Base-by-base conservation (phyloP, 2,888 invertebrate genomes). In the Ethmia dodecea region DNA sequence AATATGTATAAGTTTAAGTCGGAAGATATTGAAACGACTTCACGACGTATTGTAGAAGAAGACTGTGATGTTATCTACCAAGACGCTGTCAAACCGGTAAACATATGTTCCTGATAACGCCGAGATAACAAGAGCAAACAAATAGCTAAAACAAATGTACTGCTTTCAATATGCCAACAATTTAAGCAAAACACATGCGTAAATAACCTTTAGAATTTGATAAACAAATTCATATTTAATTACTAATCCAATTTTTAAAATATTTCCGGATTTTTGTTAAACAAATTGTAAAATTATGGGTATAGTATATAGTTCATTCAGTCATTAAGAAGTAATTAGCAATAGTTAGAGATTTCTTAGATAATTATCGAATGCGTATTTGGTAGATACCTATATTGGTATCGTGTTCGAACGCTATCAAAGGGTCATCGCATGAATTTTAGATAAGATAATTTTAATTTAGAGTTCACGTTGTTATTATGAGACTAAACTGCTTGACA, bases 41-140 rank as follows among this genome's bases (percentile, higher is more conserved):
- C n/a, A n/a, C n/a, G n/a, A n/a, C n/a, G n/a, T n/a, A n/a, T n/a
- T n/a, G n/a, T n/a, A n/a, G 22, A 22, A 22, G 22, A 22, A 22
- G n/a, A 22, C n/a, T 9, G n/a, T 22, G n/a, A n/a, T n/a, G 57
- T 69, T 77, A 75, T 77, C 75, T 55, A 29, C 30, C 41, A 58
- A 76, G 72, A 76, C 71, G 54, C 63, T 74, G 76, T 67, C 75
- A 78, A 75, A 72, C 61, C 45, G 55, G 62, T 59, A 64, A 66
- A 72, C 68, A 50, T 37, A 40, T 24, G 11, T 13, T 10, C 27
- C 25, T 42, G 56, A 61, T 55, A 53, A 50, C 43, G 52, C 33
- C 20, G 31, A 42, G 68, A 73, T 74, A 71, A 65, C 53, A 46
- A 9, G 5, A 18, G 11, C 20, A 27, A 20, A 40, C 38, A 40